Percentiles rank a stretch among this genome's conserved stretches.
Conservation (phyloP, 1,140 invertebrate genomes). For the Macrobrachium rosenbergii region DNA sequence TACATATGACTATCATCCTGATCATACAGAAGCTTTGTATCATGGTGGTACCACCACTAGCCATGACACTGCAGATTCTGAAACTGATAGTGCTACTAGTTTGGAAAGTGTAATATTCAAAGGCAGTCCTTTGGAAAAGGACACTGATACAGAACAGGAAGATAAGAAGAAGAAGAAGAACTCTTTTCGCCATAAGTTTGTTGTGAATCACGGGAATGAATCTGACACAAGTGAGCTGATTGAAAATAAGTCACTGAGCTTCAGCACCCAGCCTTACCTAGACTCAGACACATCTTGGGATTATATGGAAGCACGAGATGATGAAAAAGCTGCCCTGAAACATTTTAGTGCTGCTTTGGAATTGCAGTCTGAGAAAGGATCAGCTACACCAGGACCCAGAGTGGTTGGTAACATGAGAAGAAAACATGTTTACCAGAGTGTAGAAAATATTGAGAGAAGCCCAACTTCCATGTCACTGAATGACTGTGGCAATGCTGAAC, state of each 20-base stretch:
- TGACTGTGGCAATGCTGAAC: constrained; percentile 24
- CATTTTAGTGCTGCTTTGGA: not conserved
- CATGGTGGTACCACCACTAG: constrained; percentile 39
- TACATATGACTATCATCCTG: constrained; percentile 59
- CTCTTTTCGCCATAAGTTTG: constrained; percentile 55
- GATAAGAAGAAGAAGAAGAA: constrained; percentile 45
- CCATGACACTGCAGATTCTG: constrained; percentile 61
- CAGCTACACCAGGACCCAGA: constrained; percentile 40
- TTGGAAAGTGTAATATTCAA: constrained; percentile 67
- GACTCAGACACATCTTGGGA: constrained; percentile 66
- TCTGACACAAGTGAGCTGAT: constrained; percentile 58
- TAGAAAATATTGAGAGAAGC: constrained; percentile 29
- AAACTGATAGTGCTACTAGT: constrained; percentile 67
- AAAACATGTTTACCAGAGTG: constrained; percentile 14
- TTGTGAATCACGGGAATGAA: constrained; percentile 58
- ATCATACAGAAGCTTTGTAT: constrained; percentile 37
- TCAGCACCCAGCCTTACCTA: constrained; percentile 46
- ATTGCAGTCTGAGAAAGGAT: constrained; percentile 10
- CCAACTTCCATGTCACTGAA: not conserved
- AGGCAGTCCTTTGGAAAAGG: constrained; percentile 39
- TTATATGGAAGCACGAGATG: constrained; percentile 56
- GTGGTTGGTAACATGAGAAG: constrained; percentile 59
- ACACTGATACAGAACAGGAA: not conserved
- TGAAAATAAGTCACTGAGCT: constrained; percentile 43
- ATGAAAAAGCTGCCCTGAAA: constrained; percentile 7